Evolutionary conservation across 2,113 vertebrate species (phyloP).

Genomic region (Hemichromis elongatus): DNA sequence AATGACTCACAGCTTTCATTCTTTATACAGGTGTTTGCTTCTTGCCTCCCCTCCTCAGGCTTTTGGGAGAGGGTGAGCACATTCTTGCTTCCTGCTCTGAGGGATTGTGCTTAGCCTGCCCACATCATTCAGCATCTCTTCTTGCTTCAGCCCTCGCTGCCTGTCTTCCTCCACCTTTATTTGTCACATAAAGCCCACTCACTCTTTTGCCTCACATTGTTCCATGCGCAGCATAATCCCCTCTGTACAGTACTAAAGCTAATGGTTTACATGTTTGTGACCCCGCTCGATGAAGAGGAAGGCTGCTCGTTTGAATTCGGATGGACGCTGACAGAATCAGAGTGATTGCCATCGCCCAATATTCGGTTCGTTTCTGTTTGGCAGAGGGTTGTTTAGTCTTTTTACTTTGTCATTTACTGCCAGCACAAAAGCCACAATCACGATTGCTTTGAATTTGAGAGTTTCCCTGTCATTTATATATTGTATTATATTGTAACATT

Average conservation of each 20-base stretch:
- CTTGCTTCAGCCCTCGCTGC: constrained; percentile 40
- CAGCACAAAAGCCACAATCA: neutral
- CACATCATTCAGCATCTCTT: constrained; percentile 42
- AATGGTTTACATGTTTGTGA: neutral
- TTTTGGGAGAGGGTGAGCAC: constrained; percentile 35
- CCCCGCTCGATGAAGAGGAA: neutral
- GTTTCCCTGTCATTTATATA: neutral
- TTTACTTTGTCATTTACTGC: neutral
- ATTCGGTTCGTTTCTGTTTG: neutral
- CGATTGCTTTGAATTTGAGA: neutral
- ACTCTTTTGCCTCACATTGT: constrained; percentile 37
- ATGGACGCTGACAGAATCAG: neutral
- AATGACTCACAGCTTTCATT: constrained; percentile 52
- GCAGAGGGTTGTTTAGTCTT: neutral
- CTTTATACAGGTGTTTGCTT: constrained; percentile 47
- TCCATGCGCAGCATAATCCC: constrained; percentile 4
- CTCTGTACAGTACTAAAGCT: neutral
- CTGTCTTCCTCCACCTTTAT: constrained; percentile 50
- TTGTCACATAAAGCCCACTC: constrained; percentile 56
- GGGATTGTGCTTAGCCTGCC: constrained; percentile 37
- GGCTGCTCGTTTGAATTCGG: neutral
- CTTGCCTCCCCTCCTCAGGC: constrained; percentile 30
- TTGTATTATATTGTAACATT: neutral
- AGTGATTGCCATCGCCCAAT: neutral
- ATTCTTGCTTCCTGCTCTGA: constrained; percentile 33